Base-by-base conservation (phyloP, 2,888 invertebrate species). In the Psylliodes chrysocephalus region DNA sequence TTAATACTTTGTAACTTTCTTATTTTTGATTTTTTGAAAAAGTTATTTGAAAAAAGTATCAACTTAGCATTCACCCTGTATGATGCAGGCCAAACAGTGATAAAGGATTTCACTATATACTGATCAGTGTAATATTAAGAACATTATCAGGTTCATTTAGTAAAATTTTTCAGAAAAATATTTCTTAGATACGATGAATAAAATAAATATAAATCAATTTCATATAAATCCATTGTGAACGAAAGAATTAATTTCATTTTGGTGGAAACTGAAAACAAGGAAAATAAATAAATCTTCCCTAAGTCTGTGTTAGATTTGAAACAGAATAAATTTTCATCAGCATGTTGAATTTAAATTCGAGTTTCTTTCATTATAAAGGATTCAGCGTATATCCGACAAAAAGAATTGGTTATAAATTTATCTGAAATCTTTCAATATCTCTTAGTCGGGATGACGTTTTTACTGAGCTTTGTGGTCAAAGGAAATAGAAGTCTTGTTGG, bases 371-470 rank as follows among this genome's bases (percentile, higher is more conserved):
- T 59, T 59, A 49, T 25, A 59, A 59, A 59, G 40, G 59, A 59
- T 49, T 49, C 59, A 38, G 15, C 15, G 40, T 46, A 28, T 44
- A 55, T 59, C 40, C 38, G 17, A 51, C 49, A 30, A 59, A 59
- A 59, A 49, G 59, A 49, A 59, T 59, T 59, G 59, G 59, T 59
- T 59, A 59, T 49, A 59, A 59, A 59, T 59, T 59, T 40, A 59
- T 59, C 38, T 57, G 15, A 35, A 57, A 57, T 57, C 49, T 40
- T 51, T 25, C 59, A 51, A 59, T 59, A 49, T 59, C 40, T 49
- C 33, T 59, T 59, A 49, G 49, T 30, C 1, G 40, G 28, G 28
- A 40, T 51, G 59, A 49, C 59, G 49, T 49, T 59, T 49, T 40
- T 51, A 28, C 35, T 5, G 40, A 25, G 59, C 47, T 62, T 62